Base-by-base conservation (phyloP, 2,888 invertebrate species). In the Galerucella calmariensis region DNA sequence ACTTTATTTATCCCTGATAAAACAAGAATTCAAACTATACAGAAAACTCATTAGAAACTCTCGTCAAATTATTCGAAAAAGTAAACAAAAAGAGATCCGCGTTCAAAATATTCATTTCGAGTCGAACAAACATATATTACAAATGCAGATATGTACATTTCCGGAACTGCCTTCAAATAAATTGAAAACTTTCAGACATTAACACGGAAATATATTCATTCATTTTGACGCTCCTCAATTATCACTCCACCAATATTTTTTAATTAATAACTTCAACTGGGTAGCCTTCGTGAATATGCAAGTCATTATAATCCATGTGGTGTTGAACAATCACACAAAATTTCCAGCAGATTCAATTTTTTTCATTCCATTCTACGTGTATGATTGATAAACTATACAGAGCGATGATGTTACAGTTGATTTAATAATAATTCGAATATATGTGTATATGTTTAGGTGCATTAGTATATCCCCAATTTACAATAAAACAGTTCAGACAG, bases 401-500 rank as follows among this genome's bases (percentile, higher is more conserved):
- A 27, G 27, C 2, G 27, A 2, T 35, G 46, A 51, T 51, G 51
- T n/a, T 51, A 6, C n/a, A 51, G 51, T 51, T 51, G 51, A 51
- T 51, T 14, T 6, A n/a, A 51, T 6, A 51, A 65, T 71, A 71
- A 71, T 71, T 65, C 35, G 53, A 68, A 73, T 68, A 69, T 73
- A 56, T 24, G 56, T 69, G 61, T 68, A 68, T 63, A 70, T 70
- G 67, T 73, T 73, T 69, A 69, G 62, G 70, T 72, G 67, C 66
- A 72, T 61, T 71, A 41, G 58, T 70, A 41, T 66, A 71, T 71
- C 41, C 46, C 16, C 51, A 66, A 71, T 65, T n/a, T 53, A 66
- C 66, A 53, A 68, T 67, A 75, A 75, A 75, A 72, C 68, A 48
- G 68, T 48, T 51, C 51, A 51, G 70, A 75, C 75, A 75, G 24